These are phyloP conservation scores for Hemistola chrysoprasaria DNA, from an alignment of 2,888 invertebrate genomes.

Conservation along the genomic window DNA sequence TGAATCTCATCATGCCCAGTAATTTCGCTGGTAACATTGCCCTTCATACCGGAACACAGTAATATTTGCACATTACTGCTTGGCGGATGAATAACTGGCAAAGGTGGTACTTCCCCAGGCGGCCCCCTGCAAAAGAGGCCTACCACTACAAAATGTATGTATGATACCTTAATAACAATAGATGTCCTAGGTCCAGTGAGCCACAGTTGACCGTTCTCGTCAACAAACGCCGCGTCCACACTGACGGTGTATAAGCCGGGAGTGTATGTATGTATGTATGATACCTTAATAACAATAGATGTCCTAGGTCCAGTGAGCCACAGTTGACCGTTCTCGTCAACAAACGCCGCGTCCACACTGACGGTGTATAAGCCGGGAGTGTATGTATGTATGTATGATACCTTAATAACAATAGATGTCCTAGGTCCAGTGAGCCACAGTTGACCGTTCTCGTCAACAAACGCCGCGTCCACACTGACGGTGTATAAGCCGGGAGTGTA, in stretches of 20 bases:
- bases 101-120: no score
- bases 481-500: slow-evolving; percentile 71
- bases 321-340: slow-evolving; percentile 90
- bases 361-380: slow-evolving; percentile 81
- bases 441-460: slow-evolving; percentile 91
- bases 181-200: slow-evolving; percentile 93
- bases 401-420: slow-evolving; percentile 89
- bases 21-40: no score
- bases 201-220: slow-evolving; percentile 93
- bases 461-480: slow-evolving; percentile 91
- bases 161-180: slow-evolving; percentile 88
- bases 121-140: no score
- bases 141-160: no score
- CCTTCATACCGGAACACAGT: no score
- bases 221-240: slow-evolving; percentile 93
- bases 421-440: slow-evolving; percentile 96
- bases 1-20: no score
- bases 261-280: no score
- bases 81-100: no score
- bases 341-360: slow-evolving; percentile 91
- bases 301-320: slow-evolving; percentile 96
- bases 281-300: slow-evolving; percentile 88
- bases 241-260: slow-evolving; percentile 83
- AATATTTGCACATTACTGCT: no score
- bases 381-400: slow-evolving; percentile 44